Evolutionary conservation across 2,888 invertebrate species (phyloP), one percentile per base, ranked within the genome.

Genomic region (Uloborus plumipes): DNA sequence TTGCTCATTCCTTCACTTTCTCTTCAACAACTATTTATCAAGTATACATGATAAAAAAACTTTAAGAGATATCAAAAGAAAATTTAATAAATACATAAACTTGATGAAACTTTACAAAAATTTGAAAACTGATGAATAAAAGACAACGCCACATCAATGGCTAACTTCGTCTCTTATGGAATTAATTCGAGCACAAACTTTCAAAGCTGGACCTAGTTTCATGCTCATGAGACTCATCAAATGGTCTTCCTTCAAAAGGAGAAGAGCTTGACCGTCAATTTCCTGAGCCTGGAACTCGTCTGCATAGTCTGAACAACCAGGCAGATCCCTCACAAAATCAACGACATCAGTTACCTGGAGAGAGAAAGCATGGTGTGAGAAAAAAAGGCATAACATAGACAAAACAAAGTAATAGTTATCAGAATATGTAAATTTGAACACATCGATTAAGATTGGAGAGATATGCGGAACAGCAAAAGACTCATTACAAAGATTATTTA

Each of bases 241-340:
- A 89, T 98, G 98, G 88, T 97, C 97, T 86, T 96, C 96, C 87
- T 96, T 95, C 71, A 98, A 92, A 73, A 98, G 91, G 90, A 98
- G 92, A 83, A 98, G 90, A 0, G 98, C 98, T 88, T 97, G 97
- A 0, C 98, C 98, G 88, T 98, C 98, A 86, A 98, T 97, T 90
- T 98, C 98, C 89, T 98, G 97, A 87, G 94, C 93, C 15, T 94
- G 93, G 90, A 98, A 98, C 88, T 97, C 97, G 88, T 97, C 97
- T 0, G 97, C 97, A 88, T 97, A 97, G 86, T 94, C 94, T 13
- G 94, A 93, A 89, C 97, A 97, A 0, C 97, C 98, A 0, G 95
- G 96, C 80, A 98, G 91, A 87, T 93, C 93, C 86, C 94, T 92
- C 87, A 98, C 95, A 88, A 98, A 91, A 77, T 96, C 95, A 88